Conservation (phyloP, 2,797 vertebrate species). For the Xenops minutus region DNA sequence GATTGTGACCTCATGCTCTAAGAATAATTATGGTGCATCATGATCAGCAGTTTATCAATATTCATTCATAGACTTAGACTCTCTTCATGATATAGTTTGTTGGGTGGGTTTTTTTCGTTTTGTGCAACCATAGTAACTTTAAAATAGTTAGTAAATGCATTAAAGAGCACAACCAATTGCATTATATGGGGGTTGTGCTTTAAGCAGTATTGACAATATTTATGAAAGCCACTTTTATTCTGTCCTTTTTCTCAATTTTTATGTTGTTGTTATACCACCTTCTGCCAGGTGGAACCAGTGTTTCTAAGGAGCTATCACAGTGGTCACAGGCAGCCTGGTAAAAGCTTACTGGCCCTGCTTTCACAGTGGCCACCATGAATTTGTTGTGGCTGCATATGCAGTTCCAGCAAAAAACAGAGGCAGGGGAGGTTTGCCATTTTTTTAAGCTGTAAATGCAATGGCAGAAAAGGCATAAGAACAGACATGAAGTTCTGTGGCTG, state of each 20-base stretch:
- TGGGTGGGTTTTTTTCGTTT: background rate
- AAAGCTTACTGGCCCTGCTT: background rate
- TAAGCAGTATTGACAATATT: background rate
- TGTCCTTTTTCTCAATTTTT: background rate
- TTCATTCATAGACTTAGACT: slow-evolving; percentile 12
- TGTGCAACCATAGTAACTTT: background rate
- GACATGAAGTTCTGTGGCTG: fast-evolving
- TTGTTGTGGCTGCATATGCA: background rate
- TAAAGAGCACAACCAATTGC: background rate
- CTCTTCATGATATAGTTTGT: background rate
- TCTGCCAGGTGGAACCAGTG: background rate
- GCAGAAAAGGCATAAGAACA: background rate
- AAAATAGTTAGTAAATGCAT: background rate
- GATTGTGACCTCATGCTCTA: slow-evolving; percentile 64
- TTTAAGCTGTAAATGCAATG: background rate
- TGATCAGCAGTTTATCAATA: slow-evolving; percentile 53
- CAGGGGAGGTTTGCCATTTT: fast-evolving
- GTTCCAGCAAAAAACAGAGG: background rate
- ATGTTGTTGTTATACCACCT: background rate
- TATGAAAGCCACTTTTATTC: background rate
- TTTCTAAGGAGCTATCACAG: background rate
- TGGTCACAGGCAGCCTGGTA: background rate
- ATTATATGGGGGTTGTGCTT: background rate
- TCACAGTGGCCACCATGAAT: background rate
- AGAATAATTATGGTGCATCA: slow-evolving; percentile 57